Evolutionary conservation across 2,888 invertebrate species (phyloP), one percentile per base, ranked within the genome.

Genomic region (Heliconius ethilla): DNA sequence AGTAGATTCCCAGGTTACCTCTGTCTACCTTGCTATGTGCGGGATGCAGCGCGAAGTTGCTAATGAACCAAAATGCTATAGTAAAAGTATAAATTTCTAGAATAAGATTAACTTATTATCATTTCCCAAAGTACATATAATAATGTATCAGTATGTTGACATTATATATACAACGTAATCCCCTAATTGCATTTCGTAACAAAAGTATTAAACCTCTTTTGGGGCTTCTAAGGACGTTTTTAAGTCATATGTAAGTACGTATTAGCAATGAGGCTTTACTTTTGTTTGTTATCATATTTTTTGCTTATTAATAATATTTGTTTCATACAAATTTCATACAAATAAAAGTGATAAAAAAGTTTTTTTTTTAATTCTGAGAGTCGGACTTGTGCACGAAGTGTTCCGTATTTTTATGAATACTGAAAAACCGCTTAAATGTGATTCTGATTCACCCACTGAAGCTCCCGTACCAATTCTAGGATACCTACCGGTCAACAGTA

Each of bases 171-270:
- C 45, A 40, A 15, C 15, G 62, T 75, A 75, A 79, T 78, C 75
- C 75, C 65, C 65, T 77, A 77, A 67, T 67, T 73, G 78, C 27
- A 70, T 77, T 78, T 65, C 70, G 72, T 78, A 78, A 69, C 72
- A 76, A 78, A 51, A 62, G 78, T 75, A 76, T 80, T 78, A 80
- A 80, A 78, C 76, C 78, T n/a, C 75, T 78, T 80, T 75, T 78
- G 78, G 29, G 78, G 66, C 67, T 75, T 80, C 78, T 22, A 45
- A 73, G 63, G 67, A 51, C 66, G 73, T 77, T 62, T 74, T 62
- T 74, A 74, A 62, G 73, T 74, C 15, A 37, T 27, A 63, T 74
- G 73, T 62, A 74, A 40, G 73, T 74, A 40, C 18, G 37, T 62
- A 74, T 40, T 74, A 40, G 29, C 63, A 63, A 63, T 25, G n/a